Evolutionary conservation across 1,140 invertebrate species (phyloP).

Genomic region (Sitophilus oryzae): DNA sequence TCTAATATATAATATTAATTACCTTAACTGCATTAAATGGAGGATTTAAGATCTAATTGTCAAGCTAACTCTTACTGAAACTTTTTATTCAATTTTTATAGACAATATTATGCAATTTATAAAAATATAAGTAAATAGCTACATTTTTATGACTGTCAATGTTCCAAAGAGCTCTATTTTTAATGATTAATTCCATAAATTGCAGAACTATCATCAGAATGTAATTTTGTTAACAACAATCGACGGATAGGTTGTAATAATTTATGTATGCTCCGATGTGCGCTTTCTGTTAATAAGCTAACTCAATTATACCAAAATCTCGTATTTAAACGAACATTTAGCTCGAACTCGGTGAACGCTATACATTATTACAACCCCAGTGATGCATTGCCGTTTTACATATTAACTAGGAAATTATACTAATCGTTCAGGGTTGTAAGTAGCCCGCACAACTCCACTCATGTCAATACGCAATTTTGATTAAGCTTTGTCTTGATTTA

Average conservation of each 20-base stretch:
- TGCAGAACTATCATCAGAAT: conserved; percentile 16
- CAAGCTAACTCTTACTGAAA: no score
- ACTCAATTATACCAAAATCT: conserved; percentile 30
- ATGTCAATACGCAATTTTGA: no score
- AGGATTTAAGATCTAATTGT: no score
- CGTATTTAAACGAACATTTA: conserved; percentile 27
- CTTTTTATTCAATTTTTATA: no score
- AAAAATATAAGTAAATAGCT: no score
- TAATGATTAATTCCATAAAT: conserved; percentile 19
- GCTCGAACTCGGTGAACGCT: conserved; percentile 12
- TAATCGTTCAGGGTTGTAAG: conserved; percentile 10
- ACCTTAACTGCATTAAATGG: no score
- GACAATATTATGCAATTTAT: no score
- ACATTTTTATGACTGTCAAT: no score
- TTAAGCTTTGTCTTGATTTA: no score
- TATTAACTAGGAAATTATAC: conserved; percentile 29
- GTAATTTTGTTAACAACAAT: conserved; percentile 16
- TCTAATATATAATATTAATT: no score
- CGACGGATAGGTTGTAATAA: conserved; percentile 26
- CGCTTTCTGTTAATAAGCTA: conserved; percentile 27
- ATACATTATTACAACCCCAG: conserved; percentile 22
- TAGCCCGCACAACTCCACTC: no score
- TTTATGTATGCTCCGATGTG: conserved; percentile 24
- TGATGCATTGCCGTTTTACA: conserved; percentile 27
- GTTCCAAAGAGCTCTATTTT: no score